A percentile compares a stretch with the other conserved stretches of the same genome.
phyloP scores from a whole-genome alignment of 2,888 invertebrate species.

The Melieria omissa region DNA sequence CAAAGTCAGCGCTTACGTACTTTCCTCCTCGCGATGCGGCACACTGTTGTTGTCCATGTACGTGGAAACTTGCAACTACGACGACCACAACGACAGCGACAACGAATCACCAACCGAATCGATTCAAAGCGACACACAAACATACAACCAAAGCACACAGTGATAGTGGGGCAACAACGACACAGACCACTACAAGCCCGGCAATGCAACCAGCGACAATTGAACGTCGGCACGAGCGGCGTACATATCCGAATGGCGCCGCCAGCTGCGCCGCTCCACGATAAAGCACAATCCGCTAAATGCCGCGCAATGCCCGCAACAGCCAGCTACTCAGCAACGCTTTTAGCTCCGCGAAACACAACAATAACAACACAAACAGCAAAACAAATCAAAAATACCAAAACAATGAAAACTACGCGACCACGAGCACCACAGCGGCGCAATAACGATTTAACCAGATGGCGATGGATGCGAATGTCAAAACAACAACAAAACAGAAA shows the following conservation, averaged over 20 bases:
- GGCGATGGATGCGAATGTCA: background rate
- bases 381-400: background rate
- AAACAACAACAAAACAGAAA: conserved; percentile 3
- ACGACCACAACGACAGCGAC: conserved; percentile 9
- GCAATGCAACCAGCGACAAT: too few species aligned
- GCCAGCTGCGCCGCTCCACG: too few species aligned
- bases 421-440: background rate
- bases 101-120: conserved; percentile 29
- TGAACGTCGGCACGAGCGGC: too few species aligned
- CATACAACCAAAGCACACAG: background rate
- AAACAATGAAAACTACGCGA: background rate
- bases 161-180: background rate
- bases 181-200: too few species aligned
- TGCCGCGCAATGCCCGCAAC: too few species aligned
- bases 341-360: too few species aligned
- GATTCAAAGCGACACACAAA: conserved; percentile 24
- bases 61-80: conserved; percentile 30
- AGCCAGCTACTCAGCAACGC: too few species aligned
- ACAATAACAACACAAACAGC: background rate
- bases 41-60: conserved; percentile 31
- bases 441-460: background rate
- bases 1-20: conserved; percentile 25
- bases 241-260: too few species aligned
- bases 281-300: too few species aligned
- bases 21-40: conserved; percentile 31